Conservation (phyloP, 2,113 vertebrate species). For the Ptyas mucosa region DNA sequence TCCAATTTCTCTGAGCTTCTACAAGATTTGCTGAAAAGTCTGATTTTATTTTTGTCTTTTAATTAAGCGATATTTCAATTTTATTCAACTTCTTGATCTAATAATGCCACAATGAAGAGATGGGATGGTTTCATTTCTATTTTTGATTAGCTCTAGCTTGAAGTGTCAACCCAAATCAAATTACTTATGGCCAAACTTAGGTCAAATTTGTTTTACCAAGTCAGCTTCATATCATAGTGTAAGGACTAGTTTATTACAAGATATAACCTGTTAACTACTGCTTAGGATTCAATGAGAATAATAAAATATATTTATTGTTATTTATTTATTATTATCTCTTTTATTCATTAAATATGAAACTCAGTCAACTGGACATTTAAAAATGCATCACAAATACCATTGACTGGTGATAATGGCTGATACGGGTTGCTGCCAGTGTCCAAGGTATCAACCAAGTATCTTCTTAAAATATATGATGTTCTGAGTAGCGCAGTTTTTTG, state of each 20-base stretch:
- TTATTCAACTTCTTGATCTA: not conserved
- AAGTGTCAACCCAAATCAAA: not conserved
- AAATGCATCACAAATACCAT: too few relatives aligned
- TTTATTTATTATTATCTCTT: too few relatives aligned
- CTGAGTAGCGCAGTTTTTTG: too few relatives aligned
- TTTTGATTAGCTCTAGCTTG: not conserved
- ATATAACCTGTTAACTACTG: not conserved
- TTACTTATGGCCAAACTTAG: not conserved
- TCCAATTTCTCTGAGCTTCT: not conserved
- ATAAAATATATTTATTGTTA: not conserved
- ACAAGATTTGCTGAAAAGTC: not conserved
- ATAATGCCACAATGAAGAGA: not conserved
- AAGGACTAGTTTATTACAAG: not conserved
- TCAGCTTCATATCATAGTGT: not conserved
- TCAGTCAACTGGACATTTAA: too few relatives aligned
- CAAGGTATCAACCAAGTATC: too few relatives aligned
- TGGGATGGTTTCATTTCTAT: not conserved
- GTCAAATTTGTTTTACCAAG: not conserved
- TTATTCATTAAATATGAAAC: too few relatives aligned
- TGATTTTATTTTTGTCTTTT: not conserved
- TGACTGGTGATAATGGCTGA: too few relatives aligned
- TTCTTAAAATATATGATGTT: too few relatives aligned
- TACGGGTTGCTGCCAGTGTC: too few relatives aligned
- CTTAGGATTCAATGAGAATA: not conserved
- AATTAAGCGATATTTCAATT: not conserved